These are phyloP conservation scores for Polydrusus pterygomalis DNA, from an alignment of 2,888 invertebrate genomes.

Conservation along the genomic window DNA sequence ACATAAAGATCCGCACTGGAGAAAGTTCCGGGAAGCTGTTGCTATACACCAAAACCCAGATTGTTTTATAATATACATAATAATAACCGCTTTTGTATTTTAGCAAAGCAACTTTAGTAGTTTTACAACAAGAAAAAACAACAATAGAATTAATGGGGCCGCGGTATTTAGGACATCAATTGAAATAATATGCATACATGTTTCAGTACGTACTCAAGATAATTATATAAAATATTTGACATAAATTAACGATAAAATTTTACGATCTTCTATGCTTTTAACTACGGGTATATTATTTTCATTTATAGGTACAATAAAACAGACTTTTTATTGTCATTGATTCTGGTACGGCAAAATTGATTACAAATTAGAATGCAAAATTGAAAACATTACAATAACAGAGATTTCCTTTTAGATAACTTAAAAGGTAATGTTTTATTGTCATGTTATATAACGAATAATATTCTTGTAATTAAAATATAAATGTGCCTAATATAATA, in stretches of 20 bases:
- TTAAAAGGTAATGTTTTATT: constrained; percentile 17
- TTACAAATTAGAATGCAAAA: constrained; percentile 40
- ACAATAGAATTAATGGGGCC: neutral
- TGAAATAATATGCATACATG: constrained; percentile 6
- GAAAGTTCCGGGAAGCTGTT: too few species aligned
- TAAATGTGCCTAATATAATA: too few species aligned
- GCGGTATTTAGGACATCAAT: neutral
- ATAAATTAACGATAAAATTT: constrained; percentile 49
- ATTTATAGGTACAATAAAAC: constrained; percentile 45
- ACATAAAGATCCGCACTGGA: too few species aligned
- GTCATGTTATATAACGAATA: neutral
- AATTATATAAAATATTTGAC: constrained; percentile 47
- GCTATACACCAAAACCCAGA: too few species aligned
- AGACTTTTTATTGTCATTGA: constrained; percentile 39
- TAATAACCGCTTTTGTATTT: neutral
- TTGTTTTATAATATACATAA: too few species aligned
- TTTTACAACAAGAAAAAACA: too few species aligned
- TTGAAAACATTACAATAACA: constrained; percentile 22
- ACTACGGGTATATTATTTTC: constrained; percentile 43
- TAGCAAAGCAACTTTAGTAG: neutral
- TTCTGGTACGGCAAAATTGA: constrained; percentile 20
- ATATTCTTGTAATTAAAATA: constrained; percentile 1
- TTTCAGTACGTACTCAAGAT: constrained; percentile 18
- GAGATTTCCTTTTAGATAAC: constrained; percentile 4
- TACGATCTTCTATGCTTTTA: constrained; percentile 34